Evolutionary conservation across 2,113 vertebrate species (phyloP).

Genomic region (Procavia capensis): DNA sequence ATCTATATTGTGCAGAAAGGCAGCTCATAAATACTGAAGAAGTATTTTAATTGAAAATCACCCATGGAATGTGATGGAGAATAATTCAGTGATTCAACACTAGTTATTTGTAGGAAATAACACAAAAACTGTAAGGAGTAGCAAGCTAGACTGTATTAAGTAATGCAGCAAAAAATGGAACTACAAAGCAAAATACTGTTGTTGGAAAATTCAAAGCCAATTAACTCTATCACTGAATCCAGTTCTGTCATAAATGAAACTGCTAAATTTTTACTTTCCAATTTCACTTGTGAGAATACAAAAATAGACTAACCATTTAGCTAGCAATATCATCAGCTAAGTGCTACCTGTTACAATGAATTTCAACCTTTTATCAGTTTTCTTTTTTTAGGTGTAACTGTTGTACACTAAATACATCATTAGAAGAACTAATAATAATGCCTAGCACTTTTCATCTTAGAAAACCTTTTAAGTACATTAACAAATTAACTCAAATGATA

Average conservation of each 20-base stretch:
- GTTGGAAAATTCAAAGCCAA: constrained; percentile 48
- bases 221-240: constrained; percentile 35
- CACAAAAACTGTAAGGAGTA: neutral
- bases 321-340: constrained; percentile 35
- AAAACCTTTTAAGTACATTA: constrained; percentile 44
- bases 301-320: constrained; percentile 46
- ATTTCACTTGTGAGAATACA: constrained; percentile 46
- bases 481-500: constrained; percentile 38
- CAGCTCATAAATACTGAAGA: neutral
- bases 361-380: constrained; percentile 22
- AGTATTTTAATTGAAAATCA: constrained; percentile 52
- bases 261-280: constrained; percentile 67
- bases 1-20: neutral
- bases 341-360: constrained; percentile 31
- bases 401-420: neutral
- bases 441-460: constrained; percentile 12
- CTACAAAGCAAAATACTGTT: neutral
- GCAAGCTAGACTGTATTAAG: constrained; percentile 31
- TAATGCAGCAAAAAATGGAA: neutral
- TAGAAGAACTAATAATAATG: constrained; percentile 46
- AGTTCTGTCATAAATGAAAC: constrained; percentile 52
- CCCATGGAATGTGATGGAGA: neutral
- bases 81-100: constrained; percentile 41
- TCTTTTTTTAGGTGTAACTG: neutral
- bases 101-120: constrained; percentile 8